Evolutionary conservation across 1,140 invertebrate species (phyloP), one percentile per base, ranked within the genome.

Genomic region (Achroia grisella): DNA sequence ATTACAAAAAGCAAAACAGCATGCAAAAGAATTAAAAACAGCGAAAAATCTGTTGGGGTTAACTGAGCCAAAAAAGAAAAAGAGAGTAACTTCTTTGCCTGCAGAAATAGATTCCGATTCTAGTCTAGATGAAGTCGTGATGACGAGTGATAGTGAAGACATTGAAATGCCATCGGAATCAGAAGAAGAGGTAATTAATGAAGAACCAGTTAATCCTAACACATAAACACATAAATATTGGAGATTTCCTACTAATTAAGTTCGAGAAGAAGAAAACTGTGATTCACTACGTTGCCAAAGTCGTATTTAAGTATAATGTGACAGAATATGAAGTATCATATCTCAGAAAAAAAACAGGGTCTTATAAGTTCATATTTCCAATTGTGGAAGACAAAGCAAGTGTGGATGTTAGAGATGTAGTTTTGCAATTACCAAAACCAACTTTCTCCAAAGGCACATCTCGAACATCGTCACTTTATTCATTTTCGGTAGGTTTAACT

Each of bases 161-260:
- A 52, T 52, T 48, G 58, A 56, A 48, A 42, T 46, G 31, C 27
- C 39, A 8, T 45, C 28, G 17, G 48, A 47, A 52, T 50, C 45
- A 8, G 48, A 54, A 43, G 47, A 46, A 52, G 49, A 53, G 43
- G 49, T 48, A 35, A 39, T 39, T 36, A 40, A 48, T 48, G 35
- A 39, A 48, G 39, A 41, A 52, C 39, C 44, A 39, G 44, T 51
- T 55, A 48, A 48, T 34, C 41, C 48, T 44, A n/a, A n/a, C n/a
- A n/a, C n/a, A n/a, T n/a, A 52, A 62, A 50, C 35, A 63, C 35
- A 61, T 67, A 46, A 54, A 59, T 46, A 51, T 54, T 41, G 50
- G 40, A 43, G 48, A 49, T 52, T 64, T 58, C 56, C 46, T 68
- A 10, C 54, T 68, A 35, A 55, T 61, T 44, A 63, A 62, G 35